These are phyloP conservation scores for Nowickia ferox DNA, from an alignment of 2,888 invertebrate species.

Conservation along the genomic window DNA sequence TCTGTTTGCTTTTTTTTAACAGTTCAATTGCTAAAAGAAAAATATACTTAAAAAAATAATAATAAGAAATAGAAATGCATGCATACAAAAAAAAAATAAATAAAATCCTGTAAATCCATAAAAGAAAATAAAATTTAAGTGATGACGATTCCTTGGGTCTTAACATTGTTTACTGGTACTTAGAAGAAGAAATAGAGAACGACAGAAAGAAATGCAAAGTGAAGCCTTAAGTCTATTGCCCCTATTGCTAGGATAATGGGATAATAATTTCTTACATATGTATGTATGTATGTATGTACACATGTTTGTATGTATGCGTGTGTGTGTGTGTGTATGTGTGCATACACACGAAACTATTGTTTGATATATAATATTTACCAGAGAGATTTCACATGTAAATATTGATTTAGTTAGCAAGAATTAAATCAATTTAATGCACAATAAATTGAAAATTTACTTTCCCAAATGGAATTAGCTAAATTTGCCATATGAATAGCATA, in stretches of 20 bases:
- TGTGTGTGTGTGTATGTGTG: neutral
- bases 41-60: slow-evolving; percentile 12
- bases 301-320: slow-evolving; percentile 13
- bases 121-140: slow-evolving; percentile 48
- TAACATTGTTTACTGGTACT: slow-evolving; percentile 24
- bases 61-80: slow-evolving; percentile 1
- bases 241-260: slow-evolving; percentile 51
- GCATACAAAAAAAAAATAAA: neutral
- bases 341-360: slow-evolving; percentile 28
- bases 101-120: slow-evolving; percentile 48
- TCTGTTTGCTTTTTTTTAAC: slow-evolving; percentile 22
- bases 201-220: neutral
- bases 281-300: neutral
- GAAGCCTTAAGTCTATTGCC: slow-evolving; percentile 44
- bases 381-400: slow-evolving; percentile 36
- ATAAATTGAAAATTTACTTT: slow-evolving; percentile 12
- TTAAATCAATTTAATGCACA: slow-evolving; percentile 25
- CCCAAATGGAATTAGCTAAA: slow-evolving; percentile 20
- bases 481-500: neutral
- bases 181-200: neutral
- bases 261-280: slow-evolving; percentile 47
- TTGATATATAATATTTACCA: slow-evolving; percentile 36
- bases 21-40: slow-evolving; percentile 39
- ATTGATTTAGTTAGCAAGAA: slow-evolving; percentile 40
- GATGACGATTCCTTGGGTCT: slow-evolving; percentile 48